Base-by-base conservation (phyloP, 2,888 invertebrate species). In the Coenonympha arcania region DNA sequence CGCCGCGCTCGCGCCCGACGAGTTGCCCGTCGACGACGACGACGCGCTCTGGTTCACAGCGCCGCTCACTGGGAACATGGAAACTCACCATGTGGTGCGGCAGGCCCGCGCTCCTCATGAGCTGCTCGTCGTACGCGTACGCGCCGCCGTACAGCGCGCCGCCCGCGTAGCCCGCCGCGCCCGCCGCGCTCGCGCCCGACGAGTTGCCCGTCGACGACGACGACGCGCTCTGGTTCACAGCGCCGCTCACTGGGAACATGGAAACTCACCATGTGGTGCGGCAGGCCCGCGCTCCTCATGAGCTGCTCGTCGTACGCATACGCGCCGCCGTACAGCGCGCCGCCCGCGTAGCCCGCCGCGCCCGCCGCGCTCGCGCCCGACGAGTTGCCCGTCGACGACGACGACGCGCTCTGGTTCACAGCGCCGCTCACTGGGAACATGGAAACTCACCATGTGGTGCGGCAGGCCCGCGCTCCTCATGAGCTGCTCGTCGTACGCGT, bases 91-190 rank as follows among this genome's bases (percentile, higher is more conserved):
- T 91, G 74, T 93, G 93, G 50, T 93, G 93, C 71, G 93, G 89
- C 86, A 95, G 89, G 80, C 93, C n/a, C n/a, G n/a, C 92, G 77
- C 93, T 92, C 72, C 92, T 90, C 87, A 95, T 88, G 75, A 94
- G 81, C 79, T 95, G 95, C 76, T 95, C 87, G 66, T 96, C 95
- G 76, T 93, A 94, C 60, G 93, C 66, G 61, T 76, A 72, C 88
- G 67, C 69, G 89, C 76, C 93, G 92, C 65, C 90, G 76, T 92
- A 90, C 78, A 93, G 84, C 68, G 90, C 88, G 16, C 89, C 86
- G 48, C 81, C 76, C 65, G 79, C 80, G 57, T 73, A 78, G 9
- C 69, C 71, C 19, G 77, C 71, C n/a, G n/a, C n/a, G n/a, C n/a
- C n/a, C n/a, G n/a, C n/a, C 28, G 48, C 58, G 39, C 57, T 49